Evolutionary conservation across 2,113 vertebrate genomes (phyloP), one percentile per base, ranked within the genome.

Genomic region (Albula goreensis): DNA sequence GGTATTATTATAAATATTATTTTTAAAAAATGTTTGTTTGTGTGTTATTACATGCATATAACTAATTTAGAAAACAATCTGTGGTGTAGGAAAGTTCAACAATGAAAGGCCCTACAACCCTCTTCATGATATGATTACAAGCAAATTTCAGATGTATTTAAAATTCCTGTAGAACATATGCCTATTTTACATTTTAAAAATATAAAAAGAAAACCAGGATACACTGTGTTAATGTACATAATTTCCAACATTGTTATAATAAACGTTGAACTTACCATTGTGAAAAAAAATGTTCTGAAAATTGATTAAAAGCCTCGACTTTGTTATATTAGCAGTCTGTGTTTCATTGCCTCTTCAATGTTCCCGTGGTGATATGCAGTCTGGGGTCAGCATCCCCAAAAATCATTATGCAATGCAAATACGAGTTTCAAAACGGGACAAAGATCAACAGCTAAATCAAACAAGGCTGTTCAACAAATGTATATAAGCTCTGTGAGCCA

Each of bases 321-420:
- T 41, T 41, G 31, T 41, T 41, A 41, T 41, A 41, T 50, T 81
- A 19, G 22, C 50, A 22, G 17, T 81, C 50, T 52, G 19, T 51
- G 8, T 25, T 48, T 13, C 41, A 25, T 4, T 66, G 17, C 22
- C 17, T 4, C 15, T 66, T 66, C 9, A 19, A 79, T 49, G 41
- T 49, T 1, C 2, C 12, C 48, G 15, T 79, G 15, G 41, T 81
- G 52, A 5, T 60, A 60, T 12, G 11, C 17, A 60, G 17, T 22
- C 15, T 66, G 17, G 17, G 60, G 60, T 85, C 56, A 60, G 74
- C 53, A 85, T 56, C 57, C 53, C 48, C 25, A 53, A 74, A 74
- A 74, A 74, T 85, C 70, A 85, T 85, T 80, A 56, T 80, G 52
- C 10, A 80, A 57, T 79, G 31, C 41, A 85, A 85, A 85, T 79